A percentile compares a stretch with the other conserved stretches of the same genome.
Evolutionary conservation across 2,113 vertebrate genomes (phyloP).

Genomic region (Dipodomys stephensi): DNA sequence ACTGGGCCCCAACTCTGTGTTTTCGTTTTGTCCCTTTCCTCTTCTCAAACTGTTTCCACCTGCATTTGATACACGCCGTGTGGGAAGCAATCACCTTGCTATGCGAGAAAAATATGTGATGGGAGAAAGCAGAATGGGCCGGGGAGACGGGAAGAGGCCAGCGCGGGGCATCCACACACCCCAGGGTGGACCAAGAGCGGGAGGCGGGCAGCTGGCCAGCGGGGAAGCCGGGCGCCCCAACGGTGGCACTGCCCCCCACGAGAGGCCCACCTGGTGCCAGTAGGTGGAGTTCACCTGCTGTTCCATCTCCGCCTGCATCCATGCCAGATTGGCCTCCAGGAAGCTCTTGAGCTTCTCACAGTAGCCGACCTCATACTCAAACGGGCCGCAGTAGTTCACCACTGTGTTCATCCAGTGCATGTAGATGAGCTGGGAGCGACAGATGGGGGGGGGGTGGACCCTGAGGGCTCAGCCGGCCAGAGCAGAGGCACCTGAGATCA

Average conservation of each 20-base stretch:
- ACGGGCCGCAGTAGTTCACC: constrained; percentile 94
- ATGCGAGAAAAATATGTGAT: accelerated
- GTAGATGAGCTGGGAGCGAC: constrained; percentile 91
- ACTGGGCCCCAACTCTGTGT: too few species aligned
- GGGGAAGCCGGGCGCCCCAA: background rate
- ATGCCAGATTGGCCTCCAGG: constrained; percentile 91
- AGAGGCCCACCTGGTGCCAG: constrained; percentile 94
- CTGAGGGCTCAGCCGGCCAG: too few species aligned
- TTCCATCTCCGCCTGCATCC: constrained; percentile 91
- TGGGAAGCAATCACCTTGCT: accelerated
- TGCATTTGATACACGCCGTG: accelerated
- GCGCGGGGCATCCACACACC: background rate
- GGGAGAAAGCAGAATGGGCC: background rate
- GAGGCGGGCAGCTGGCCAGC: background rate
- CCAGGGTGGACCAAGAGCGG: background rate
- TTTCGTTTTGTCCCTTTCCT: background rate
- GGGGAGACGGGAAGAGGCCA: background rate
- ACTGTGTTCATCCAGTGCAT: constrained; percentile 99
- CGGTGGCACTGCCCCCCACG: accelerated
- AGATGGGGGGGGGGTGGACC: accelerated
- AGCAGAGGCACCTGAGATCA: too few species aligned
- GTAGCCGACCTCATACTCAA: constrained; percentile 88
- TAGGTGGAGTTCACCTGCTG: constrained; percentile 84
- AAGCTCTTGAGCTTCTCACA: constrained; percentile 93
- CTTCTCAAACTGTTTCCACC: background rate